These are phyloP conservation scores for Alligator mississippiensis DNA, from an alignment of 2,113 vertebrate species.

Conservation along the genomic window DNA sequence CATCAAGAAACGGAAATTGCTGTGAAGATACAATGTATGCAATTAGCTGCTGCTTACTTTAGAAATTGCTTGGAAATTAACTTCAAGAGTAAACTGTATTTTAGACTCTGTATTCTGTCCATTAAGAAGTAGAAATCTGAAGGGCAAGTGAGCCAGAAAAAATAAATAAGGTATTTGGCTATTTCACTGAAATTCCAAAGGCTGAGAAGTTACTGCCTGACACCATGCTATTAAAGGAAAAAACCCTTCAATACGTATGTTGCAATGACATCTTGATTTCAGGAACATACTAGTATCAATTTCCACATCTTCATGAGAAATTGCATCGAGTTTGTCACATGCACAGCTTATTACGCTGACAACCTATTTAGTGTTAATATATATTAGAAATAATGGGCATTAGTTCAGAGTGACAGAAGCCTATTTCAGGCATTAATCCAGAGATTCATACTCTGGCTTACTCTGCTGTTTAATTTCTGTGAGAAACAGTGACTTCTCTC, in stretches of 20 bases:
- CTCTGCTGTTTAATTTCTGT: slow-evolving; percentile 2
- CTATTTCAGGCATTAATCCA: slow-evolving; percentile 24
- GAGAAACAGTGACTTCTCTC: neutral
- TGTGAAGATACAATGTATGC: slow-evolving; percentile 65
- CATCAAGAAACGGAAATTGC: slow-evolving; percentile 96
- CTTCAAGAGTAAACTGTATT: neutral
- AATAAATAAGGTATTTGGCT: neutral
- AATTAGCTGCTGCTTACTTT: slow-evolving; percentile 21
- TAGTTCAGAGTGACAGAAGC: slow-evolving; percentile 19
- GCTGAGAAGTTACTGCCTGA: neutral
- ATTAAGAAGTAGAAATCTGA: neutral
- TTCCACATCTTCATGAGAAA: slow-evolving; percentile 21
- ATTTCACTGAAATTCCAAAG: neutral
- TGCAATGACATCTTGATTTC: neutral
- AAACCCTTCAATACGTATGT: neutral
- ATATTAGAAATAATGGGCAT: slow-evolving; percentile 19
- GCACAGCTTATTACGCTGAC: neutral
- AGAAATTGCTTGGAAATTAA: neutral
- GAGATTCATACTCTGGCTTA: neutral
- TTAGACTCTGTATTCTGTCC: neutral
- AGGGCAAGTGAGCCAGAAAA: neutral
- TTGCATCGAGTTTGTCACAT: neutral
- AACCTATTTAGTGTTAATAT: neutral
- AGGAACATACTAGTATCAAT: neutral
- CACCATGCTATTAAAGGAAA: neutral